Evolutionary conservation across 1,140 invertebrate species (phyloP).

Genomic region (Rhysida immarginata): DNA sequence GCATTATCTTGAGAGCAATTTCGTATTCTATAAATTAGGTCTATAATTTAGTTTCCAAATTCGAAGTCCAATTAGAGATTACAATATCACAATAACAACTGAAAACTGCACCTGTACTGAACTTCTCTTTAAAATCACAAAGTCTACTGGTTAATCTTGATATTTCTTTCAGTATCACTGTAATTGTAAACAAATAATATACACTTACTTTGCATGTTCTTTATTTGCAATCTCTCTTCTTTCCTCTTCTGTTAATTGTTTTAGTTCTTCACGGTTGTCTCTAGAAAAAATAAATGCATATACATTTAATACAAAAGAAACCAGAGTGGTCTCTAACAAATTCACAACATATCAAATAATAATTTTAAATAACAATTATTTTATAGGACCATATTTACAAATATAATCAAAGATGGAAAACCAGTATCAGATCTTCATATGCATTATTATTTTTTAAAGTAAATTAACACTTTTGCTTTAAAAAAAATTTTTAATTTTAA

Average conservation of each 20-base stretch:
- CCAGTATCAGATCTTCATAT: neutral
- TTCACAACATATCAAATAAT: neutral
- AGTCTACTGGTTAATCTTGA: neutral
- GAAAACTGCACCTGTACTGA: neutral
- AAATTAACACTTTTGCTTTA: too few species aligned
- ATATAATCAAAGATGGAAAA: neutral
- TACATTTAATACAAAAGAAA: too few species aligned
- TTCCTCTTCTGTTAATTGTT: slow-evolving; percentile 42
- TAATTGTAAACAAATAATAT: neutral
- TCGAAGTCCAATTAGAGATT: neutral
- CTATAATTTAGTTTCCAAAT: neutral
- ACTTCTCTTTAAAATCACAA: neutral
- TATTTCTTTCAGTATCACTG: neutral
- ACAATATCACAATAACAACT: neutral
- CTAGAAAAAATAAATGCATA: slow-evolving; percentile 35
- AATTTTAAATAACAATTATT: neutral
- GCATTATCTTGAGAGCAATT: too few species aligned
- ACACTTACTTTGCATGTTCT: slow-evolving; percentile 33
- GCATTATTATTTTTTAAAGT: neutral
- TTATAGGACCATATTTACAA: neutral
- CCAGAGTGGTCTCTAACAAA: too few species aligned
- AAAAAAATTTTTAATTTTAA: too few species aligned
- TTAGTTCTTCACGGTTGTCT: slow-evolving; percentile 43
- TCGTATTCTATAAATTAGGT: too few species aligned
- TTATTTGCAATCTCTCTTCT: slow-evolving; percentile 40